phyloP scores from a whole-genome alignment of 2,888 invertebrate species.

The Graphium colonna region DNA sequence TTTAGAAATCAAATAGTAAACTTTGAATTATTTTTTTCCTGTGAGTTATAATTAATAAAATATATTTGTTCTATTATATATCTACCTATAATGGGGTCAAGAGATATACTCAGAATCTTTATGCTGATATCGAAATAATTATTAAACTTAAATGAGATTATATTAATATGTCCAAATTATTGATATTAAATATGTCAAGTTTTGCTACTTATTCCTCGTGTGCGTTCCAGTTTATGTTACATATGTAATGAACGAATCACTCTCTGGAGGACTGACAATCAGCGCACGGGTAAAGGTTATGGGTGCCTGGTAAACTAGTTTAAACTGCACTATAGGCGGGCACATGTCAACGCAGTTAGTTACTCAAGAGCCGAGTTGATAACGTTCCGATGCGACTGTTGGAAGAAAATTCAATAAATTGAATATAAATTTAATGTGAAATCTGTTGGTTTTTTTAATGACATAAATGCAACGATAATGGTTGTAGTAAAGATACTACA shows the following conservation, averaged over 20 bases:
- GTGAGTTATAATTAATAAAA: too few species aligned
- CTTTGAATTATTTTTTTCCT: too few species aligned
- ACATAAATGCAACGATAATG: too few species aligned
- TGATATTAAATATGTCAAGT: neutral
- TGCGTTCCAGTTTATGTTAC: neutral
- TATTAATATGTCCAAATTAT: neutral
- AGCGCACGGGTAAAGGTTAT: slow-evolving; percentile 10
- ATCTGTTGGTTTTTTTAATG: too few species aligned
- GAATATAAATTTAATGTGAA: too few species aligned
- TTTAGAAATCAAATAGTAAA: too few species aligned
- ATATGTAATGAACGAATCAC: slow-evolving; percentile 9
- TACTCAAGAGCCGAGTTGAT: neutral
- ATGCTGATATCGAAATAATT: neutral
- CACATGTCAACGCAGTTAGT: neutral
- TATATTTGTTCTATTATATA: too few species aligned
- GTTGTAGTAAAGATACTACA: too few species aligned
- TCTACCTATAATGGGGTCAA: too few species aligned
- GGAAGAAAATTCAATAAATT: too few species aligned
- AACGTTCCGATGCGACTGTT: neutral
- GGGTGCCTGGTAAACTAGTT: slow-evolving; percentile 1
- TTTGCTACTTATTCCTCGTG: neutral
- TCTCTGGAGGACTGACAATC: slow-evolving; percentile 18
- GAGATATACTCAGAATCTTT: too few species aligned
- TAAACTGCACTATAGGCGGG: neutral
- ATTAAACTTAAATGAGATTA: neutral